phyloP scores from a whole-genome alignment of 37 sponge, comb jelly and placozoan species.

The Chondrosia reniformis region DNA sequence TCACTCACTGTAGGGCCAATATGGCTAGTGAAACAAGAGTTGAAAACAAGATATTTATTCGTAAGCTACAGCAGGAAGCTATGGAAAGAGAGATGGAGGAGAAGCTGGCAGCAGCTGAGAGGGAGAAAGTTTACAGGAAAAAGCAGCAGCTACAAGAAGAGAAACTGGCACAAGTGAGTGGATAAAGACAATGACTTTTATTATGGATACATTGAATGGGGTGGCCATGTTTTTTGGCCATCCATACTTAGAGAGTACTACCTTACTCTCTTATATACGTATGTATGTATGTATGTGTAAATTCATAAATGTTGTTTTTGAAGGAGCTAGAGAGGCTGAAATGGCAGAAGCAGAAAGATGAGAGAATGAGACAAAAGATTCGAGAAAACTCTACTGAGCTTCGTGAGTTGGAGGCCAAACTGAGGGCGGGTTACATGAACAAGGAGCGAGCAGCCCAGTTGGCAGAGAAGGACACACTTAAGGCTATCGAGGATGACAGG shows the following conservation, averaged over 20 bases:
- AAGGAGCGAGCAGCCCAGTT: slow-evolving; percentile 96
- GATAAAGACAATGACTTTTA: neutral
- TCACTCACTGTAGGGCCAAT: slow-evolving; percentile 54
- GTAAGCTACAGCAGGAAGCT: slow-evolving; percentile 68
- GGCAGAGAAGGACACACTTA: slow-evolving; percentile 77
- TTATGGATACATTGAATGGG: no score
- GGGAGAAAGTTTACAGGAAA: slow-evolving; percentile 48
- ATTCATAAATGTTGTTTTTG: neutral
- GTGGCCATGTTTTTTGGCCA: no score
- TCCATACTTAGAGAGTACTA: no score
- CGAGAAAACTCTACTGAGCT: slow-evolving; percentile 85
- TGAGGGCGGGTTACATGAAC: slow-evolving; percentile 94
- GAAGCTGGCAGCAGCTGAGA: slow-evolving; percentile 45
- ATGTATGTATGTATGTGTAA: slow-evolving; percentile 1
- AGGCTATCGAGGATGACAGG: slow-evolving; percentile 57
- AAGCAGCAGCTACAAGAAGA: slow-evolving; percentile 85
- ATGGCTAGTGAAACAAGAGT: slow-evolving; percentile 75
- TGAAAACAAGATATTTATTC: slow-evolving; percentile 71
- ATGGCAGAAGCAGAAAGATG: slow-evolving; percentile 66
- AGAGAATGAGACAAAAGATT: slow-evolving; percentile 85
- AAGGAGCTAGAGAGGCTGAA: slow-evolving; percentile 84
- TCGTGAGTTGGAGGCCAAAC: slow-evolving; percentile 89
- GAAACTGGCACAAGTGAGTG: slow-evolving; percentile 59
- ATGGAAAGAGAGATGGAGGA: slow-evolving; percentile 70
- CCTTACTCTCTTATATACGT: no score